Conservation (phyloP, 1,140 invertebrate genomes). For the Eubasilissa regina region DNA sequence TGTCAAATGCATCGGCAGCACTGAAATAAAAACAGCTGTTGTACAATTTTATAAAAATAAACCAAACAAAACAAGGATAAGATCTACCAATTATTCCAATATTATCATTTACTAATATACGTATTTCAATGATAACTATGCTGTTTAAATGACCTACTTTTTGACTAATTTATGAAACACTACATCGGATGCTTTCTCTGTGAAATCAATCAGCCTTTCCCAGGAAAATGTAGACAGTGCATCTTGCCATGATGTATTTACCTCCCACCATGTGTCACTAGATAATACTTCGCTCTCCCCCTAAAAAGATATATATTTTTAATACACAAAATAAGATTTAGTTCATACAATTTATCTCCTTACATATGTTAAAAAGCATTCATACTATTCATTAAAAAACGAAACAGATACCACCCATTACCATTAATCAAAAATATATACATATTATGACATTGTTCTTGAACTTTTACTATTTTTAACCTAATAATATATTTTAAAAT, state of each 20-base stretch:
- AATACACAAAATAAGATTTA: no score
- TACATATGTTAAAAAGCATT: no score
- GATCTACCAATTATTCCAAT: background rate
- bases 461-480: no score
- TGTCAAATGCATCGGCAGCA: slow-evolving; percentile 1
- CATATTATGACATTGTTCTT: no score
- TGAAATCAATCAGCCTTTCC: slow-evolving; percentile 43
- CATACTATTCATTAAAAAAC: no score
- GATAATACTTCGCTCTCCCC: slow-evolving; percentile 64
- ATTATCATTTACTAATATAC: no score
- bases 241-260: slow-evolving; percentile 73
- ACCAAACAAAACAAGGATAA: background rate
- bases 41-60: background rate
- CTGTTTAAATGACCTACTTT: slow-evolving; percentile 32
- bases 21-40: slow-evolving; percentile 35
- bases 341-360: background rate
- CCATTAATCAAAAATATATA: no score
- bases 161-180: slow-evolving; percentile 50
- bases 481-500: no score
- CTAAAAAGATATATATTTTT: slow-evolving; percentile 47
- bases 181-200: slow-evolving; percentile 49
- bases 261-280: slow-evolving; percentile 70
- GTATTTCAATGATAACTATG: no score
- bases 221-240: slow-evolving; percentile 62
- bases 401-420: no score